Evolutionary conservation across 92 coral and sea anemone genomes (phyloP), one percentile per base, ranked within the genome.

Genomic region (Epizoanthus scotinus): DNA sequence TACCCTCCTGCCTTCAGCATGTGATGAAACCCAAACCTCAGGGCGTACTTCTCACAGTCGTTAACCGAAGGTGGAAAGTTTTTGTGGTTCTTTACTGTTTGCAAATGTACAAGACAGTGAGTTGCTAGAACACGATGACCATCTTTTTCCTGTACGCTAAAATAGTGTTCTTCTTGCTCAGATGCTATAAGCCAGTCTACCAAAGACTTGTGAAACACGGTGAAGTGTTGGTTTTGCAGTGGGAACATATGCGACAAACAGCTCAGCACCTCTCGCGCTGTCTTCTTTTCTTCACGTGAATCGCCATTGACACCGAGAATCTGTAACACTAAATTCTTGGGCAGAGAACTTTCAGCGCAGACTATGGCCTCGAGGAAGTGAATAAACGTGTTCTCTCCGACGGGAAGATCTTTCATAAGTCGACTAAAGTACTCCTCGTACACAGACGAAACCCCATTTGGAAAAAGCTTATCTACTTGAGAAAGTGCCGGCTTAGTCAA

Each of bases 151-250:
- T 26, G 50, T 28, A 75, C 52, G 49, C 63, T 64, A 50, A 74
- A 84, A 6, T 21, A 21, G 34, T 84, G 87, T 31, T 29, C 73
- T 28, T 75, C 65, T 10, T 84, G 52, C 47, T 70, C 87, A 22
- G 15, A 36, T 17, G 22, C 70, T 5, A 40, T 61, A 21, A 84
- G 65, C 87, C 87, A 84, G 31, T 84, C 87, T 19, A 42, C 24
- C 63, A 84, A 42, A 21, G 87, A 84, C 42, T 75, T 84, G 75
- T 84, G 87, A 27, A 73, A 74, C n/a, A 84, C 87, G 13, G 75
- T 84, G 10, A 84, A 24, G 72, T 59, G 69, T 50, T 84, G 72
- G 75, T 75, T 54, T 47, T 84, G 80, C 25, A 84, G 28, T 19
- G 87, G 87, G 47, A 84, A 74, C 15, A 84, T n/a, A 12, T 67